Percentiles rank a stretch among this genome's conserved stretches.
Evolutionary conservation across 2,797 vertebrate species (phyloP).

Genomic region (Rhinogobio ventralis): DNA sequence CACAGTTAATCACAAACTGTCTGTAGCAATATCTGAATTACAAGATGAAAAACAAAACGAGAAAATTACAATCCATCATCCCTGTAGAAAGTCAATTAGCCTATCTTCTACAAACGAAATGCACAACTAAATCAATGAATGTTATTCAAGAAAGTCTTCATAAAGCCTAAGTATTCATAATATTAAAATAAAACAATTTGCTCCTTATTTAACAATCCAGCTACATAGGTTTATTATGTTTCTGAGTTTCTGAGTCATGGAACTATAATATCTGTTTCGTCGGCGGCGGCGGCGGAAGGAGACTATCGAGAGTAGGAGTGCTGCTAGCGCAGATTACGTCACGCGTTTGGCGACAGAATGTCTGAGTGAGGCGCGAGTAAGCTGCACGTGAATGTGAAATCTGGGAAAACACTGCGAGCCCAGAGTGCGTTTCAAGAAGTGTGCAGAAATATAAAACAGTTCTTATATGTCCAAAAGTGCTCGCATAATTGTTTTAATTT

Average conservation of each 20-base stretch:
- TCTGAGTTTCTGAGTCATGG: constrained; percentile 46
- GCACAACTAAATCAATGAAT: background rate
- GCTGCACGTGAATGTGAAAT: constrained; percentile 83
- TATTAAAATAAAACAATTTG: background rate
- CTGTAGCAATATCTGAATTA: background rate
- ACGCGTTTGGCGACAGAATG: constrained; percentile 86
- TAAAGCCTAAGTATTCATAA: too few species aligned
- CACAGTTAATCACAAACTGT: too few species aligned
- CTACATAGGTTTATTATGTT: constrained; percentile 3
- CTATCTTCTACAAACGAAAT: background rate
- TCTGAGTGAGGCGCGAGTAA: constrained; percentile 84
- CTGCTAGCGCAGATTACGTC: constrained; percentile 77
- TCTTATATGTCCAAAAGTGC: background rate
- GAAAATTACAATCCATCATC: background rate
- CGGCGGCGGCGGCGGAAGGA: constrained; percentile 73
- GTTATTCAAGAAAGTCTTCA: background rate
- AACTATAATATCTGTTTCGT: constrained; percentile 77
- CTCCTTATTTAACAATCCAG: background rate
- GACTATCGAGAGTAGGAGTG: constrained; percentile 70
- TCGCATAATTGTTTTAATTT: background rate
- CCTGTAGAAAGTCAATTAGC: background rate
- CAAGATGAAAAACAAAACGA: background rate
- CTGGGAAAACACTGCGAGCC: constrained; percentile 78
- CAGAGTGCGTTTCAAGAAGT: constrained; percentile 18
- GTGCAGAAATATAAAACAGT: background rate